Evolutionary conservation across 2,797 vertebrate species (phyloP), one percentile per base, ranked within the genome.

Genomic region (Ceyx erithaca): DNA sequence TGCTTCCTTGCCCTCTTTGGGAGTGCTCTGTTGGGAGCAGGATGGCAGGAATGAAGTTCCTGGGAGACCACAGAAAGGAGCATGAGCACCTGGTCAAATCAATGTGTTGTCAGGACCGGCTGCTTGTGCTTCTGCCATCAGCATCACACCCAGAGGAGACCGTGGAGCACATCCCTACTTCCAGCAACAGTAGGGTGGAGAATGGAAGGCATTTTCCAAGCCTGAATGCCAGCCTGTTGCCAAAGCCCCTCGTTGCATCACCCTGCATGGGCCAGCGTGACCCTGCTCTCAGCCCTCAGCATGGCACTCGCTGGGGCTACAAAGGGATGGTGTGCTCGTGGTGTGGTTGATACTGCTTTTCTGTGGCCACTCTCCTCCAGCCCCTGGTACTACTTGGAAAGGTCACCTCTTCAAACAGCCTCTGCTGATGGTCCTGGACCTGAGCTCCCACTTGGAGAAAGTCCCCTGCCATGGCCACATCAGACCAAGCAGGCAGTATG

Each of bases 271-370:
- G 41, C 31, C 58, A 46, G 31, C 2, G 0, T 10, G 15, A 3
- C 31, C 25, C 14, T 1, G 1, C 25, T 40, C 37, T 73, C 55
- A 37, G 25, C 37, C 31, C 31, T 40, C 25, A 22, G 15, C 1
- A 0, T 6, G 57, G 18, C 10, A 7, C 35, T 71, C 30, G 17
- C 72, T 55, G 33, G 28, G 41, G 23, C 45, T 33, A 22, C 33
- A 40, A 26, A 8, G 0, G 1, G 30, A 26, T 1, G 1, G 23
- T 49, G 41, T 1, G 6, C 41, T 75, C 3, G 0, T 19, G 11
- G 37, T 10, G 31, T 35, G 63, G 46, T 14, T 31, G 15, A 5
- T 0, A 7, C 58, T 83, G 57, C 23, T 55, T 2, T 21, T 48
- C 22, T 1, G 1, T 0, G 4, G 33, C 33, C 10, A 1, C 6